Evolutionary conservation across 2,888 invertebrate species (phyloP).

Genomic region (Caenorhabditis sp.): DNA sequence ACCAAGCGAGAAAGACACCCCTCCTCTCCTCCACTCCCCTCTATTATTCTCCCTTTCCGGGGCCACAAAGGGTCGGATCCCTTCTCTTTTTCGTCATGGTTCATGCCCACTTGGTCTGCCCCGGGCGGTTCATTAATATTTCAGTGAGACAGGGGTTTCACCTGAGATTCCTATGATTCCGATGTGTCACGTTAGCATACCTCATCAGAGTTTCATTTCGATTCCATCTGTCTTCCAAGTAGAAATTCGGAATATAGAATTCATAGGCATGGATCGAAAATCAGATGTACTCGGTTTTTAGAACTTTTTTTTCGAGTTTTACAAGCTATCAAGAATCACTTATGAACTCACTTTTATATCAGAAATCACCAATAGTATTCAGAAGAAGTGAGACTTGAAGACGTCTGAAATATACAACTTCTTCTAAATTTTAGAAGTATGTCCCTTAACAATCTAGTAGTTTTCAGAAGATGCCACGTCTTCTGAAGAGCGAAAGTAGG

Average conservation of each 20-base stretch:
- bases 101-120: constrained; percentile 6
- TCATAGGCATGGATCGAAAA: too few relatives aligned
- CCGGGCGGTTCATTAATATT: constrained; percentile 41
- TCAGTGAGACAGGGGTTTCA: constrained; percentile 16
- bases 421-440: too few relatives aligned
- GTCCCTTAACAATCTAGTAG: too few relatives aligned
- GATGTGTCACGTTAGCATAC: constrained; percentile 42
- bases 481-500: too few relatives aligned
- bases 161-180: constrained; percentile 11
- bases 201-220: too few relatives aligned
- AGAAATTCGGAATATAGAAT: not conserved
- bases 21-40: not conserved
- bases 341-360: not conserved
- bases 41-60: constrained; percentile 25
- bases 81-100: too few relatives aligned
- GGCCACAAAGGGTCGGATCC: constrained; percentile 7
- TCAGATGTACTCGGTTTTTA: not conserved
- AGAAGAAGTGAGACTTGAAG: too few relatives aligned
- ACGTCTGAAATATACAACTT: too few relatives aligned
- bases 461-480: too few relatives aligned
- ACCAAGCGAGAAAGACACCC: constrained; percentile 14
- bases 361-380: too few relatives aligned
- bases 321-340: not conserved
- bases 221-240: constrained; percentile 24
- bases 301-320: not conserved